Conservation (phyloP, 2,797 vertebrate genomes). For the Oreortyx pictus region DNA sequence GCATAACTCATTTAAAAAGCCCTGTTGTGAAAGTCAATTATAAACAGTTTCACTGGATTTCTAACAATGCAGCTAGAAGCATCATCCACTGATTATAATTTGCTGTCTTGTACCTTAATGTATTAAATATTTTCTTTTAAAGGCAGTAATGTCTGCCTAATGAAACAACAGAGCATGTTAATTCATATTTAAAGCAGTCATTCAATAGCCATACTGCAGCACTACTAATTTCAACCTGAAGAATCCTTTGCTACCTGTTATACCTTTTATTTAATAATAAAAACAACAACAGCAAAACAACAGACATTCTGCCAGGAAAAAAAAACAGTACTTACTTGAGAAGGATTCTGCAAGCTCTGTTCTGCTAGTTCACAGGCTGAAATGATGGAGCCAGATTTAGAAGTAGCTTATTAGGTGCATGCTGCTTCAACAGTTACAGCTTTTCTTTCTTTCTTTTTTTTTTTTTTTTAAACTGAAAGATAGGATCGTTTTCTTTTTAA, state of each 20-base stretch:
- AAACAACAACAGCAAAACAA: not conserved
- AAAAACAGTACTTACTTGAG: conserved; percentile 64
- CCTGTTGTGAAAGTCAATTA: not conserved
- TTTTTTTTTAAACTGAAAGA: conserved; percentile 38
- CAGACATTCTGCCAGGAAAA: conserved; percentile 10
- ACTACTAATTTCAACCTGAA: conserved; percentile 9
- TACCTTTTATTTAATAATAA: conserved; percentile 8
- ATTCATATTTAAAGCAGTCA: conserved; percentile 58
- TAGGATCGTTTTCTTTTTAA: conserved; percentile 55
- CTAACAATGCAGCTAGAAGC: conserved; percentile 4
- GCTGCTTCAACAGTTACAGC: conserved; percentile 66
- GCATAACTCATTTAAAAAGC: not conserved
- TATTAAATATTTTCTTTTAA: conserved; percentile 45
- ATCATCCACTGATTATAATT: not conserved
- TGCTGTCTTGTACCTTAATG: conserved; percentile 27
- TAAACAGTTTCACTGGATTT: conserved; percentile 46
- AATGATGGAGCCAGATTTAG: conserved; percentile 63
- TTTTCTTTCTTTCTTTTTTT: conserved; percentile 12
- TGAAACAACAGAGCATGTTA: conserved; percentile 44
- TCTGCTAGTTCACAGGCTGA: conserved; percentile 59
- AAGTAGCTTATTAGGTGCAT: conserved; percentile 68
- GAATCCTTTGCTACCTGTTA: conserved; percentile 40
- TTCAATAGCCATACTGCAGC: conserved; percentile 62
- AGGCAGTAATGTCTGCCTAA: conserved; percentile 63
- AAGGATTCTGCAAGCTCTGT: conserved; percentile 38